Base-by-base conservation (phyloP, 2,888 invertebrate genomes). In the Andricus quercusramuli region DNA sequence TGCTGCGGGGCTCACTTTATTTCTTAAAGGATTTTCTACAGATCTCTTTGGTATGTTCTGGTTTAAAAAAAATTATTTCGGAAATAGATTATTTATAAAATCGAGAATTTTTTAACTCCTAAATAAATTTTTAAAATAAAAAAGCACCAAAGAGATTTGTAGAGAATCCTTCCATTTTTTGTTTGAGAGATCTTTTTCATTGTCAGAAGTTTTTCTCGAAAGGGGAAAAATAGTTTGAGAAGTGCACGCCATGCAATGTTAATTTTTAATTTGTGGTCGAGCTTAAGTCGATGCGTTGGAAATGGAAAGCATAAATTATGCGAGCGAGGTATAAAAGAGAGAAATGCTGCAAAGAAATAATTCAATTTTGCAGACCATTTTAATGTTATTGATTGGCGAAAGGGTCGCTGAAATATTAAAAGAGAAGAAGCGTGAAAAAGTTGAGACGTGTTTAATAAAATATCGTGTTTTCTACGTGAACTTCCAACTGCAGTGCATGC, bases 201-300 rank as follows among this genome's bases (percentile, higher is more conserved):
- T 56, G 29, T 13, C 5, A 74, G 17, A 70, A 17, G 13, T 25
- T 51, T 74, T 56, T 74, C 20, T 29, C 20, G 29, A 32, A 9
- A 22, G 56, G 32, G 70, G 20, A n/a, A 56, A 74, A 74, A 74
- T 56, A 29, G 32, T 29, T 74, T n/a, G 47, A 17, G 32, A 29
- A 56, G n/a, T 32, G n/a, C 70, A 56, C 70, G 56, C 29, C 6
- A 13, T 13, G 62, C 11, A 13, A 13, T 51, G 70, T 70, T 70
- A 51, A 74, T 74, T 74, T 56, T 74, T 74, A 74, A 74, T 70
- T 20, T 70, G 51, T 47, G 70, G 51, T 51, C 51, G 70, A 70
- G 70, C 70, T 70, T 51, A 51, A 70, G 70, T 70, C 29, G 29
- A 70, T 68, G 47, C 70, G 29, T 20, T 17, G 29, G 51, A 20